Evolutionary conservation across 2,888 invertebrate species (phyloP).

Genomic region (Lacanobia wlatinum): DNA sequence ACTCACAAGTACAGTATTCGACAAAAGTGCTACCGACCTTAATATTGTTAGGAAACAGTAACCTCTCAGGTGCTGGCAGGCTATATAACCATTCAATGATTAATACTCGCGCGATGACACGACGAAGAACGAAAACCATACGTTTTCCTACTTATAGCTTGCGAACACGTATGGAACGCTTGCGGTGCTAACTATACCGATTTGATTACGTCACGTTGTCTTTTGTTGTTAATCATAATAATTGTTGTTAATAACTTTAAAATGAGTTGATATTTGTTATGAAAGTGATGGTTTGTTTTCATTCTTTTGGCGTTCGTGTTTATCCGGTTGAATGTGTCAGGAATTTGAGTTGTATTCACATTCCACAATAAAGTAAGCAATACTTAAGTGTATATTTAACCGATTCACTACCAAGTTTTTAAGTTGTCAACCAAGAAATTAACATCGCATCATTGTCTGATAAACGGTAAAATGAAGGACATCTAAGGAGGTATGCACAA

Average conservation of each 20-base stretch:
- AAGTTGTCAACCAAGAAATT: neutral
- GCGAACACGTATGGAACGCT: constrained; percentile 47
- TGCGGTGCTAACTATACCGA: constrained; percentile 42
- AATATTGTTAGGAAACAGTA: constrained; percentile 82
- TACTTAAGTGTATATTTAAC: neutral
- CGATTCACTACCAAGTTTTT: neutral
- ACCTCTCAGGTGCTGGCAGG: constrained; percentile 83
- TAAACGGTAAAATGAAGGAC: neutral
- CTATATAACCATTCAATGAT: constrained; percentile 84
- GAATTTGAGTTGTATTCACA: neutral
- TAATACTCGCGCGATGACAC: constrained; percentile 84
- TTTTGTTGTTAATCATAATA: constrained; percentile 9
- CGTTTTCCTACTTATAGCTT: constrained; percentile 68
- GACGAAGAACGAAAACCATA: constrained; percentile 77
- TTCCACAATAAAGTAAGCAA: neutral
- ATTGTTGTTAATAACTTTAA: constrained; percentile 9
- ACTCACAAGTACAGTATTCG: constrained; percentile 69
- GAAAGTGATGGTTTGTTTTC: constrained; percentile 23
- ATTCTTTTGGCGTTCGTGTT: constrained; percentile 5
- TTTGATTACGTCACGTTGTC: constrained; percentile 20
- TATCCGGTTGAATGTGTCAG: constrained; percentile 1
- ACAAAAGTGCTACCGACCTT: constrained; percentile 79
- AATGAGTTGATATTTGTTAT: constrained; percentile 12
- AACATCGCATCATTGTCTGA: neutral
- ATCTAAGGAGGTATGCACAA: neutral